Conservation (phyloP, 2,113 vertebrate genomes). For the Sinocyclocheilus grahami region DNA sequence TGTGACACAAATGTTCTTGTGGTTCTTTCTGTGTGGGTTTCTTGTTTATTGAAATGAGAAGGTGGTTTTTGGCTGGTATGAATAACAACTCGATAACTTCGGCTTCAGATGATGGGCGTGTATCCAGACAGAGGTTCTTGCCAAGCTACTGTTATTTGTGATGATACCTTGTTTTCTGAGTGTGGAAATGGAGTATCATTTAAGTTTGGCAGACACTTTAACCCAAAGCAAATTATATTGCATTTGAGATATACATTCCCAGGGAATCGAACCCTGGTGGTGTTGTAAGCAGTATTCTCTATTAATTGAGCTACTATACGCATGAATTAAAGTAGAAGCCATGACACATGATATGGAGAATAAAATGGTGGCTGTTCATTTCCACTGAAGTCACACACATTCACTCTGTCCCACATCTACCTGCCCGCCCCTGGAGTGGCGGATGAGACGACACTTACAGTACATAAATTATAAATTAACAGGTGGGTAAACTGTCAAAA, state of each 20-base stretch:
- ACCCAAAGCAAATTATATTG: background rate
- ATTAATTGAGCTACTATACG: background rate
- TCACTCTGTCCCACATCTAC: no score
- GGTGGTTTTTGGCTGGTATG: background rate
- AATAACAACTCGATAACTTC: background rate
- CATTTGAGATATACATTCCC: background rate
- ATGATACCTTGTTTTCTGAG: background rate
- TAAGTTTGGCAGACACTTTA: background rate
- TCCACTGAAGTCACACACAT: no score
- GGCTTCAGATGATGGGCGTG: background rate
- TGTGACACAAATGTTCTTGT: background rate
- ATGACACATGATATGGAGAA: background rate
- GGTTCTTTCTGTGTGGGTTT: background rate
- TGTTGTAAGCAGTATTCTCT: background rate
- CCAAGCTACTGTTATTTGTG: background rate
- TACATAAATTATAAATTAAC: conserved; percentile 55
- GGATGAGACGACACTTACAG: conserved; percentile 52
- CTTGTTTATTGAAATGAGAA: background rate
- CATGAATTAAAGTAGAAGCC: background rate
- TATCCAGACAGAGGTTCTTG: background rate
- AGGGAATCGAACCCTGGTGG: background rate
- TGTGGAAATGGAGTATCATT: background rate
- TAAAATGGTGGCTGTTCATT: no score
- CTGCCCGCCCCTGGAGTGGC: background rate
- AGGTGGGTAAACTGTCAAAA: conserved; percentile 29